phyloP scores from a whole-genome alignment of 2,797 vertebrate genomes.

The Bovichtus diacanthus region DNA sequence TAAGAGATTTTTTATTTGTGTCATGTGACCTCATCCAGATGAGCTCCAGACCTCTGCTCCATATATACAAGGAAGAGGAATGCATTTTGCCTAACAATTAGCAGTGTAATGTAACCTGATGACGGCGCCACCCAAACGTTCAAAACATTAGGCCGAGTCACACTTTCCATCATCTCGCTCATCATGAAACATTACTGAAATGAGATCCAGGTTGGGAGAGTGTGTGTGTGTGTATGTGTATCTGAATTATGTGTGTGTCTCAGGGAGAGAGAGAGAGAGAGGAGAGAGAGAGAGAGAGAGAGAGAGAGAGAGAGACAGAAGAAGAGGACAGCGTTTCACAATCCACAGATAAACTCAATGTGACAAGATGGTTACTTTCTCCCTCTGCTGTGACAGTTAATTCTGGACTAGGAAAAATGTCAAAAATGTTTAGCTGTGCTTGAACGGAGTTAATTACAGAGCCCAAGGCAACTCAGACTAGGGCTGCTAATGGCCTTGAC shows the following conservation, averaged over 20 bases:
- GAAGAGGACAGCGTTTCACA: constrained; percentile 73
- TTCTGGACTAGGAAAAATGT: constrained; percentile 97
- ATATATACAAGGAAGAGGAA: constrained; percentile 25
- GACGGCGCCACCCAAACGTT: constrained; percentile 52
- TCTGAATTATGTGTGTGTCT: constrained; percentile 11
- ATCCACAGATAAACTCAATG: constrained; percentile 89
- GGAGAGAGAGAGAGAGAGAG: constrained; percentile 7
- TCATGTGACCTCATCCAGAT: constrained; percentile 51
- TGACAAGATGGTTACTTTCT: constrained; percentile 96
- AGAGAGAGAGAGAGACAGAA: constrained; percentile 34
- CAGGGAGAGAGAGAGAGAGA: not conserved
- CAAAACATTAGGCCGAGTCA: constrained; percentile 62
- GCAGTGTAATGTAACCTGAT: constrained; percentile 59
- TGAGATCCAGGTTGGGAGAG: constrained; percentile 72
- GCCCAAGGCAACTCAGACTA: constrained; percentile 90
- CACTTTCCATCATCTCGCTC: constrained; percentile 89
- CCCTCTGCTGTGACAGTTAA: constrained; percentile 96
- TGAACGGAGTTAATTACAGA: constrained; percentile 97
- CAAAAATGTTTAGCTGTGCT: constrained; percentile 99
- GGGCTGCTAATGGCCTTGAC: constrained; percentile 94
- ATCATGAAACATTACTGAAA: constrained; percentile 88
- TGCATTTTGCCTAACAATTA: constrained; percentile 52
- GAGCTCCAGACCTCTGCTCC: constrained; percentile 39
- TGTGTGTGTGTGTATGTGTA: constrained; percentile 8
- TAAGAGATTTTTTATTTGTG: constrained; percentile 16